Percentiles rank a stretch among this genome's conserved stretches.
These are phyloP conservation scores for Ormyrus pomaceus DNA, from an alignment of 2,888 invertebrate genomes.

Conservation along the genomic window DNA sequence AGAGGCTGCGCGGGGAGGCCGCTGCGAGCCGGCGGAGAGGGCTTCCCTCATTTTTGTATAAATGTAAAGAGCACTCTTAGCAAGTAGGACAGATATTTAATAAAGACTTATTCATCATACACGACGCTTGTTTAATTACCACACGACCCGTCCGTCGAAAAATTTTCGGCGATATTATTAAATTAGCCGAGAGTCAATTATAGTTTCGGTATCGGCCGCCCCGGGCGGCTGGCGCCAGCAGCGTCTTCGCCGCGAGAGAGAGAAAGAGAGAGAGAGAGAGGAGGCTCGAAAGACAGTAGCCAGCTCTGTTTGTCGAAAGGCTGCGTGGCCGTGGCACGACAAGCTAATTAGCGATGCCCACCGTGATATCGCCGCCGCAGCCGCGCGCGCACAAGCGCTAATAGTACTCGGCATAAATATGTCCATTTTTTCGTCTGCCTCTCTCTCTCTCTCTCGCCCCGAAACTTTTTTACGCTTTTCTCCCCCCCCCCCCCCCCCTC, in stretches of 20 bases:
- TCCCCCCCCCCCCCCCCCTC: neutral
- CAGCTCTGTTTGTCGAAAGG: constrained; percentile 75
- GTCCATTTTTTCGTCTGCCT: constrained; percentile 46
- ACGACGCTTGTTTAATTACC: too few species aligned
- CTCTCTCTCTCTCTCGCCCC: constrained; percentile 52
- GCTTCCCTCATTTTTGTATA: constrained; percentile 66
- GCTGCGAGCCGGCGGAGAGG: neutral
- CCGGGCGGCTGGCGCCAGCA: constrained; percentile 75
- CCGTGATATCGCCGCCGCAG: constrained; percentile 69
- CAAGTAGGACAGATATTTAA: constrained; percentile 68
- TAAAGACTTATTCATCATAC: constrained; percentile 54
- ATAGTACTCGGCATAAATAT: constrained; percentile 72
- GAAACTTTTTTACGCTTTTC: constrained; percentile 20
- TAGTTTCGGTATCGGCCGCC: constrained; percentile 74
- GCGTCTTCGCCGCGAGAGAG: constrained; percentile 57
- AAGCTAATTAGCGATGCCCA: constrained; percentile 76
- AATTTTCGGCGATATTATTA: constrained; percentile 58
- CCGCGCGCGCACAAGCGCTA: constrained; percentile 60
- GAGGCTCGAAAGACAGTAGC: constrained; percentile 71
- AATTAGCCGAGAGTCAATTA: constrained; percentile 75
- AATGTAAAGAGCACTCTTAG: constrained; percentile 67
- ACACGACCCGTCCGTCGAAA: neutral
- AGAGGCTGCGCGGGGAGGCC: too few species aligned
- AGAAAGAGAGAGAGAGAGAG: neutral
- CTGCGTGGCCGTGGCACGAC: constrained; percentile 64